Evolutionary conservation across 2,113 vertebrate species (phyloP), one percentile per base, ranked within the genome.

Genomic region (Leucopternis melanops): DNA sequence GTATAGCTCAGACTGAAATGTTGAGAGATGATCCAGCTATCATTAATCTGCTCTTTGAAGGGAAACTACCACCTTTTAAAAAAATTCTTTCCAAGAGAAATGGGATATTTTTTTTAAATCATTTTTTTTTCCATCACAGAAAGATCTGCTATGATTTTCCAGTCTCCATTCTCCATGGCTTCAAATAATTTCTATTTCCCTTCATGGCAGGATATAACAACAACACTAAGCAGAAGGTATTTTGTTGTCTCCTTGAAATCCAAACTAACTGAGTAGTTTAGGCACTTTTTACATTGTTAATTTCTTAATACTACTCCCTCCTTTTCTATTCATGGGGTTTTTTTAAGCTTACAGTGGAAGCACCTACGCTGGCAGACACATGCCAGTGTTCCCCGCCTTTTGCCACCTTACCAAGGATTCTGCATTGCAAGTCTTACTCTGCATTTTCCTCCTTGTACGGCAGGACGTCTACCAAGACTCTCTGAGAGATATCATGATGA

Each of bases 311-410:
- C 4, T 63, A 17, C 5, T 75, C 10, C 16, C 9, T 71, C 8
- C 2, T 75, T 69, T 63, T 62, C 11, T n/a, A 8, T 54, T 34
- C 2, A 42, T 25, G 31, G 8, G 4, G 0, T 0, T 1, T 49
- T 49, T 82, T 91, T 52, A 49, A 6, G 32, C 34, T 49, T 72
- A 8, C 19, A 25, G 0, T 16, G 10, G 31, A 17, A 57, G 14
- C 7, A 27, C 11, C 27, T 20, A 7, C 1, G 4, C 12, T 52
- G 16, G 8, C 26, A 78, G 49, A 52, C 19, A 25, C 5, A 5
- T 5, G 22, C 1, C 11, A 31, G 0, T 22, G 27, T 8, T 73
- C 16, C 63, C 31, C 16, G 61, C 54, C 13, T 47, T 75, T 80
- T 22, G 6, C 13, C 21, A 78, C 10, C 21, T 82, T 59, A 21